Conservation (phyloP, 2,888 invertebrate species). For the Torymus tubicola region DNA sequence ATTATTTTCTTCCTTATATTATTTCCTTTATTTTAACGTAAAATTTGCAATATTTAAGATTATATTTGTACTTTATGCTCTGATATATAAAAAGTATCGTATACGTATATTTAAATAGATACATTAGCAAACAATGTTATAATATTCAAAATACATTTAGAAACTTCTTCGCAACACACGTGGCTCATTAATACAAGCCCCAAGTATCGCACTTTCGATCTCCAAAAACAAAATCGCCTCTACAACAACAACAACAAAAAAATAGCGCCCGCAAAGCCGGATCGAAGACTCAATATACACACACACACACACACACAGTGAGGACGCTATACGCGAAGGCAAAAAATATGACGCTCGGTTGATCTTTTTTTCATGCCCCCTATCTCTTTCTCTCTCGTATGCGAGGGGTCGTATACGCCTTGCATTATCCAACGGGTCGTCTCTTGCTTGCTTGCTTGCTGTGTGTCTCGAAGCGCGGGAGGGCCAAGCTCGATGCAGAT, state of each 20-base stretch:
- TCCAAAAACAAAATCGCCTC: not conserved
- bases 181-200: conserved; percentile 52
- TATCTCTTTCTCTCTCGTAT: not conserved
- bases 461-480: conserved; percentile 31
- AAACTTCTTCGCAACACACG: conserved; percentile 26
- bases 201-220: conserved; percentile 48
- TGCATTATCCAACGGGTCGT: conserved; percentile 36
- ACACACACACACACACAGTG: too few species aligned
- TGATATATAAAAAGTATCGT: too few species aligned
- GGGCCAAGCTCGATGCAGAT: conserved; percentile 68
- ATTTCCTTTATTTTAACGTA: too few species aligned
- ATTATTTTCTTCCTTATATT: too few species aligned
- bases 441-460: not conserved
- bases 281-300: conserved; percentile 56
- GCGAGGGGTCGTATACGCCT: conserved; percentile 30
- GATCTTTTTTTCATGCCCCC: conserved; percentile 31
- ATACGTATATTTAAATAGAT: too few species aligned
- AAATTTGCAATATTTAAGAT: too few species aligned
- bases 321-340: conserved; percentile 15
- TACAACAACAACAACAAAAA: conserved; percentile 18
- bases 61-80: too few species aligned
- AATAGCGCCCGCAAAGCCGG: conserved; percentile 24
- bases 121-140: too few species aligned
- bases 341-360: conserved; percentile 42
- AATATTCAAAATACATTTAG: too few species aligned